Evolutionary conservation across 2,113 vertebrate species (phyloP), one percentile per base, ranked within the genome.

Genomic region (Notothenia coriiceps): DNA sequence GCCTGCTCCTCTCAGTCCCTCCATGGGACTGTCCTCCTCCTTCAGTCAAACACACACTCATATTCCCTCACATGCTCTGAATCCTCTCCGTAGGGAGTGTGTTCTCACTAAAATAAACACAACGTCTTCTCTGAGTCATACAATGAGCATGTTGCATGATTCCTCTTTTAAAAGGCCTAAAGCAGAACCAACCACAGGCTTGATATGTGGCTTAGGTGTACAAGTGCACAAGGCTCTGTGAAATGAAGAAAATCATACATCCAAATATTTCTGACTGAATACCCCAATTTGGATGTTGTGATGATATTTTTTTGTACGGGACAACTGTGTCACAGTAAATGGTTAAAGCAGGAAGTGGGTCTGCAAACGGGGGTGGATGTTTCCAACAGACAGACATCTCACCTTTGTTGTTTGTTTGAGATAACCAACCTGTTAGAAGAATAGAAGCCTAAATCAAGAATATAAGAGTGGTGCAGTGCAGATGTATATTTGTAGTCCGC

Each of bases 21-120:
- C 49, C 54, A 9, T 63, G 51, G 47, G n/a, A 74, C 69, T 68
- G 52, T 74, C 70, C 68, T 44, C 14, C 29, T 51, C 51, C 22
- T 49, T 44, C 82, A 79, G 64, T 82, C 70, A 86, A 76, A 80
- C 57, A 79, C 44, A 69, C 64, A 84, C 57, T 61, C 52, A 65
- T 70, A 47, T 68, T 70, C 69, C 25, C 44, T 56, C 70, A 79
- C 74, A 84, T 51, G 35, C 35, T 40, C 35, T 40, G 59, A 64
- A 80, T 59, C 43, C 40, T 29, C 49, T 70, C 59, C 52, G 66
- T 4, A 57, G 12, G 55, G 62, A 52, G 40, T 43, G 44, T 51
- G 11, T 52, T 18, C 64, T 47, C 49, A 70, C 63, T 70, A 50
- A 74, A 70, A 75, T 64, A 75, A 70, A 81, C 64, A 86, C 72